A percentile compares a stretch with the other conserved stretches of the same genome.
phyloP scores from a whole-genome alignment of 2,888 invertebrate species.

The Synanthedon tipuliformis region DNA sequence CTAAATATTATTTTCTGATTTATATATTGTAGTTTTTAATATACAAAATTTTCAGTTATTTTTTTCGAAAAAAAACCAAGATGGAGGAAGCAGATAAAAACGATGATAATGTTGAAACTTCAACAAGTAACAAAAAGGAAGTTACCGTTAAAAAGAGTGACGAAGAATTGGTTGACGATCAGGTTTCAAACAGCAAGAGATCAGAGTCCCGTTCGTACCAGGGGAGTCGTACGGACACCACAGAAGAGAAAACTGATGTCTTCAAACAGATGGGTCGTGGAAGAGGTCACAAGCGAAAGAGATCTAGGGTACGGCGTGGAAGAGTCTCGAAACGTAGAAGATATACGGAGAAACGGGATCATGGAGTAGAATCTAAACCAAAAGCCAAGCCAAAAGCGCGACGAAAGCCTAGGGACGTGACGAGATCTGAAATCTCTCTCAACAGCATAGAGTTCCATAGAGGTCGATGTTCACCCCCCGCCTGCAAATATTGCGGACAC shows the following conservation, averaged over 20 bases:
- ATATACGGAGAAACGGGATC: constrained; percentile 11
- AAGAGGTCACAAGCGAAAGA: constrained; percentile 1
- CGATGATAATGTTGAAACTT: constrained; percentile 18
- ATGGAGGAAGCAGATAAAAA: constrained; percentile 33
- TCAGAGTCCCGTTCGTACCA: constrained; percentile 18
- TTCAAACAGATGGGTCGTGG: constrained; percentile 6
- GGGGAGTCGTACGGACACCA: constrained; percentile 18
- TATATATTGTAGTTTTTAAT: no score
- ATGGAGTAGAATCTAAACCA: constrained; percentile 12
- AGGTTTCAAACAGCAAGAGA: constrained; percentile 16
- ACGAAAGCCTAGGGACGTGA: constrained; percentile 7
- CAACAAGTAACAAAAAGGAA: constrained; percentile 29
- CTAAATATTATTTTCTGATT: no score
- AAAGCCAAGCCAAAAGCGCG: constrained; percentile 13
- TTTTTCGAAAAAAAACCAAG: constrained; percentile 19
- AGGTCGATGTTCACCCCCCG: constrained; percentile 10
- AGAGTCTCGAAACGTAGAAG: constrained; percentile 24
- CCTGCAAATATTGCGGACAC: constrained; percentile 35
- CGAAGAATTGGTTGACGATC: constrained; percentile 11
- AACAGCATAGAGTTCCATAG: constrained; percentile 23
- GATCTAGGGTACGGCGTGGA: constrained; percentile 10
- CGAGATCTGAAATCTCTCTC: constrained; percentile 24
- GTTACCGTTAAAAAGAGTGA: constrained; percentile 13
- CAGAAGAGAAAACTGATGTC: constrained; percentile 11
- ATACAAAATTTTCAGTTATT: constrained; percentile 35